These are phyloP conservation scores for Myotis myotis DNA, from an alignment of 2,797 vertebrate genomes.

Conservation along the genomic window DNA sequence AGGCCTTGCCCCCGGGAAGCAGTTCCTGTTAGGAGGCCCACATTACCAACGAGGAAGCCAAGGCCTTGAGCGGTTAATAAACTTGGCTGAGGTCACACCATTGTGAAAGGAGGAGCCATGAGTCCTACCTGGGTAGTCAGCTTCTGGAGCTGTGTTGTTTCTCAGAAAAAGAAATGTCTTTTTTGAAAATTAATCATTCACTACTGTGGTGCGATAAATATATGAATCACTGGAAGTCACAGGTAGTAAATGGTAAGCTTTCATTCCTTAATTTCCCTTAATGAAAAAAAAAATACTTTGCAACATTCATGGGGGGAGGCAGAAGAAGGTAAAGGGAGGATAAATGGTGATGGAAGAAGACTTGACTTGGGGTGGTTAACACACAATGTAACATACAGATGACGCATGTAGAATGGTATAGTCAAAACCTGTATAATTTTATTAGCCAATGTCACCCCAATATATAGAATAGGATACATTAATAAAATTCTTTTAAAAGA, in stretches of 20 bases:
- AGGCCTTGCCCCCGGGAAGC: background rate
- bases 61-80: background rate
- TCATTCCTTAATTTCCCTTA: background rate
- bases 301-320: background rate
- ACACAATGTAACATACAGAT: background rate
- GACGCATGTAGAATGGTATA: background rate
- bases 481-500: background rate
- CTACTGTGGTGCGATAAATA: background rate
- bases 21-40: background rate
- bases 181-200: background rate
- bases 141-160: background rate
- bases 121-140: background rate
- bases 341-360: background rate
- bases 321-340: background rate
- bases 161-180: background rate
- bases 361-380: background rate
- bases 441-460: background rate
- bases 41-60: background rate
- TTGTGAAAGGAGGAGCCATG: background rate
- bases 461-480: background rate
- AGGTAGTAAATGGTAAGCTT: background rate
- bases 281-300: background rate
- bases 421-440: background rate
- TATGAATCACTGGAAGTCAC: background rate
- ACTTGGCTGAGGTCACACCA: fast-evolving